Evolutionary conservation across 2,797 vertebrate species (phyloP).

Genomic region (Scomberomorus guttatus): DNA sequence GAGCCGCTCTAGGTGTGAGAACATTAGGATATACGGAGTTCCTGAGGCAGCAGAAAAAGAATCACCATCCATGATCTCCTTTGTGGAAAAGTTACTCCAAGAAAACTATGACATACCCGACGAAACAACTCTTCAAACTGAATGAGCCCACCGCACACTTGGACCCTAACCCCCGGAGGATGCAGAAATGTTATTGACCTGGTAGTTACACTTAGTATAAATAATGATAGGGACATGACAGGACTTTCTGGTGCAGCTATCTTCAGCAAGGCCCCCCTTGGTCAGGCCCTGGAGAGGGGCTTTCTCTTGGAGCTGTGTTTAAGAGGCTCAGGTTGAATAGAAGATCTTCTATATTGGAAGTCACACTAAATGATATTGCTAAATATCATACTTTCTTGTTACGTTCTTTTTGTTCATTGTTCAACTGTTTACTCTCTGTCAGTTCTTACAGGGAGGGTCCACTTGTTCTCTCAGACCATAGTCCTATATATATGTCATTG

Average conservation of each 20-base stretch:
- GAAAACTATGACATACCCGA: too few relatives aligned
- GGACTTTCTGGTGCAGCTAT: background rate
- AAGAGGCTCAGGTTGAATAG: too few relatives aligned
- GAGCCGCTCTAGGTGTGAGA: conserved; percentile 12
- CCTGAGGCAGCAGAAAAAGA: background rate
- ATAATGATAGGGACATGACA: background rate
- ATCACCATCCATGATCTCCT: background rate
- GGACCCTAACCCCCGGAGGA: background rate
- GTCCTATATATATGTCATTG: too few relatives aligned
- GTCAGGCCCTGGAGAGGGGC: background rate
- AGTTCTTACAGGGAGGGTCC: too few relatives aligned
- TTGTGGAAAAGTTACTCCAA: conserved; percentile 6
- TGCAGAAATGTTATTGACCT: too few relatives aligned
- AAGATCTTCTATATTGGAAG: too few relatives aligned
- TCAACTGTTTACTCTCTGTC: too few relatives aligned
- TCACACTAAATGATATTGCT: conserved; percentile 34
- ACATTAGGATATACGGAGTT: background rate
- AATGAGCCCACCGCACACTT: conserved; percentile 5
- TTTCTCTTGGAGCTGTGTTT: too few relatives aligned
- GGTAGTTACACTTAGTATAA: too few relatives aligned
- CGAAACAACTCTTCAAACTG: background rate
- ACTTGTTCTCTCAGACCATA: too few relatives aligned
- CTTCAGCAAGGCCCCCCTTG: background rate
- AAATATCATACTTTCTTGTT: too few relatives aligned
- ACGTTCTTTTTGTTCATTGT: too few relatives aligned